These are phyloP conservation scores for Leguminivora glycinivorella DNA, from an alignment of 1,140 invertebrate species.

Conservation along the genomic window DNA sequence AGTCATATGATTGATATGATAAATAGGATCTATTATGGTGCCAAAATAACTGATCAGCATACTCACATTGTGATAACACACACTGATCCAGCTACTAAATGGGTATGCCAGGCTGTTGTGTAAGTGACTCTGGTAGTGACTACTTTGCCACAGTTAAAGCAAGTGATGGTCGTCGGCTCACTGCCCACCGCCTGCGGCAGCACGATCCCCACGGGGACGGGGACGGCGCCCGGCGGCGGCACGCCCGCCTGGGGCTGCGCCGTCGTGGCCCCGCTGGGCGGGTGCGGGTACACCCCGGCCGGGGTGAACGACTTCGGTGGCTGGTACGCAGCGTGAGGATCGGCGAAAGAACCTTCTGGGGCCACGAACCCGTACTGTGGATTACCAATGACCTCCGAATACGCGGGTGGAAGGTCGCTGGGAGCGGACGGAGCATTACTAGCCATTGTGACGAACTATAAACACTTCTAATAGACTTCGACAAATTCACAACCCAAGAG, in stretches of 20 bases:
- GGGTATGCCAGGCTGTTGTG: conserved; percentile 72
- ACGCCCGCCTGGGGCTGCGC: conserved; percentile 51
- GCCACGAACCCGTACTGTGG: conserved; percentile 65
- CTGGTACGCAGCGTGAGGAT: conserved; percentile 23
- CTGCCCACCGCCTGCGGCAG: conserved; percentile 62
- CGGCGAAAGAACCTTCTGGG: conserved; percentile 41
- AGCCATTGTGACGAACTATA: conserved; percentile 7
- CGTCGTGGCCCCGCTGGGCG: conserved; percentile 45
- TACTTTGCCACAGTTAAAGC: conserved; percentile 69
- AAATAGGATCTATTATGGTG: neutral
- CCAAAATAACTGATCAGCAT: conserved; percentile 9
- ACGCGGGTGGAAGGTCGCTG: conserved; percentile 71
- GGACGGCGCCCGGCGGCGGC: conserved; percentile 43
- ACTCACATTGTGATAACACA: conserved; percentile 73
- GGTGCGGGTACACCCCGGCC: conserved; percentile 65
- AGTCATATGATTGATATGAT: too few species aligned
- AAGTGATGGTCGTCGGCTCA: conserved; percentile 66
- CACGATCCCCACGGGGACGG: conserved; percentile 59
- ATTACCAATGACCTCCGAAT: conserved; percentile 67
- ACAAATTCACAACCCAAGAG: conserved; percentile 9
- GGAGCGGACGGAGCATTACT: conserved; percentile 39
- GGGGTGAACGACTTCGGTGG: conserved; percentile 61
- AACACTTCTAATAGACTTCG: neutral
- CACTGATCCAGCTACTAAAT: conserved; percentile 67
- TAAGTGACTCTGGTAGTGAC: conserved; percentile 70